Percentiles rank a stretch among this genome's conserved stretches.
phyloP scores from a whole-genome alignment of 2,797 vertebrate genomes.

The Naso thynnoides region DNA sequence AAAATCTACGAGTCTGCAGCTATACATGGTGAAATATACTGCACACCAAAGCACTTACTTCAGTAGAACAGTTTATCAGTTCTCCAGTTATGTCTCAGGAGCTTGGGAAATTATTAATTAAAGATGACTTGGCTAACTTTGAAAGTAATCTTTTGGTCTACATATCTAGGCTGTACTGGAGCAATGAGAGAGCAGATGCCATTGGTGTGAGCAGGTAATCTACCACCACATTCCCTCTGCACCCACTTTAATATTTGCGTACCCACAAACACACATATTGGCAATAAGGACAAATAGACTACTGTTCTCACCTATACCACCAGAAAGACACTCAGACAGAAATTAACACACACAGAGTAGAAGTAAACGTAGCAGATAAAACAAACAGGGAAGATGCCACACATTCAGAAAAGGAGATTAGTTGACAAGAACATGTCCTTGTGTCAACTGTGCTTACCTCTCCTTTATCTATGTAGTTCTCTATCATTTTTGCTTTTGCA shows the following conservation, averaged over 20 bases:
- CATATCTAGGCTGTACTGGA: background rate
- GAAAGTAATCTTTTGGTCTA: conserved; percentile 14
- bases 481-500: conserved; percentile 2
- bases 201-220: conserved; percentile 22
- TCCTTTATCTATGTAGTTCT: background rate
- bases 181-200: conserved; percentile 29
- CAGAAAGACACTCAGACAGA: conserved; percentile 24
- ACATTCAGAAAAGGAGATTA: conserved; percentile 13
- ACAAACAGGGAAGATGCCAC: conserved; percentile 3
- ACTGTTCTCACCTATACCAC: conserved; percentile 14
- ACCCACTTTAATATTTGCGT: background rate
- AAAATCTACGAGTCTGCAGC: conserved; percentile 19
- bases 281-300: conserved; percentile 22
- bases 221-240: conserved; percentile 20
- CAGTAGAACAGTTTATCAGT: conserved; percentile 13
- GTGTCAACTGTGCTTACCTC: conserved; percentile 17
- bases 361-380: conserved; percentile 15
- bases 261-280: conserved; percentile 12
- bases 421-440: conserved; percentile 3
- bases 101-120: conserved; percentile 24
- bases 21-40: background rate
- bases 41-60: background rate
- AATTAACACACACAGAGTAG: conserved; percentile 24
- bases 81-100: conserved; percentile 7
- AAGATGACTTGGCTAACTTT: conserved; percentile 7